A percentile compares a stretch with the other conserved stretches of the same genome.
These are phyloP conservation scores for Silvanus unidentatus DNA, from an alignment of 2,888 invertebrate genomes.

Conservation along the genomic window DNA sequence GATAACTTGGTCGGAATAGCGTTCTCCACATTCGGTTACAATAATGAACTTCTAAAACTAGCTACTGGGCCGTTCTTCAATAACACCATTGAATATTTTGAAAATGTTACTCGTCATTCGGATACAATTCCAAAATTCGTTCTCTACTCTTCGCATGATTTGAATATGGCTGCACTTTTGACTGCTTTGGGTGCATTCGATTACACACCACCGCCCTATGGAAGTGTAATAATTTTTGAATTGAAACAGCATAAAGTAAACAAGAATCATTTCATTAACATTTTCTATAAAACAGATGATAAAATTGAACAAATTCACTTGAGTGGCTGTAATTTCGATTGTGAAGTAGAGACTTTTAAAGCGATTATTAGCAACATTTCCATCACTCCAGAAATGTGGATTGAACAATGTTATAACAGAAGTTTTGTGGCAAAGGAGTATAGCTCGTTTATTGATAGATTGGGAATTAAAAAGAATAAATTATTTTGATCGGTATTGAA, in stretches of 20 bases:
- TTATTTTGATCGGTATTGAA: too few relatives aligned
- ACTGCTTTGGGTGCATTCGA: constrained; percentile 65
- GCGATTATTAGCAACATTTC: neutral
- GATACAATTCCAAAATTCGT: constrained; percentile 48
- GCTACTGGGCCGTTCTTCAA: constrained; percentile 59
- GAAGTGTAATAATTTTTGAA: constrained; percentile 65
- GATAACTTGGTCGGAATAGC: constrained; percentile 55
- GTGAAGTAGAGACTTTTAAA: constrained; percentile 1
- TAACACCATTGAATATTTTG: constrained; percentile 59
- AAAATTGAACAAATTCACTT: neutral
- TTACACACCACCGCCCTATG: constrained; percentile 60
- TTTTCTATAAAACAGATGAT: constrained; percentile 3
- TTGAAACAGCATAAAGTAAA: constrained; percentile 37
- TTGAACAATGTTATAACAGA: neutral
- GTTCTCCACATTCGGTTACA: constrained; percentile 51
- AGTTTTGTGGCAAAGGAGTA: too few relatives aligned
- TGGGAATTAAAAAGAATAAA: too few relatives aligned
- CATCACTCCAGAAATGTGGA: neutral
- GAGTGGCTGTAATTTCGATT: constrained; percentile 5
- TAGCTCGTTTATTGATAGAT: too few relatives aligned
- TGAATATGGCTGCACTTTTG: constrained; percentile 66
- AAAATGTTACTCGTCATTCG: constrained; percentile 22
- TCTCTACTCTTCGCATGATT: constrained; percentile 75
- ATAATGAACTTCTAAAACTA: constrained; percentile 51
- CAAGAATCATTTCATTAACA: neutral